Conservation (phyloP, 2,888 invertebrate species). For the Sussaba pulchella region DNA sequence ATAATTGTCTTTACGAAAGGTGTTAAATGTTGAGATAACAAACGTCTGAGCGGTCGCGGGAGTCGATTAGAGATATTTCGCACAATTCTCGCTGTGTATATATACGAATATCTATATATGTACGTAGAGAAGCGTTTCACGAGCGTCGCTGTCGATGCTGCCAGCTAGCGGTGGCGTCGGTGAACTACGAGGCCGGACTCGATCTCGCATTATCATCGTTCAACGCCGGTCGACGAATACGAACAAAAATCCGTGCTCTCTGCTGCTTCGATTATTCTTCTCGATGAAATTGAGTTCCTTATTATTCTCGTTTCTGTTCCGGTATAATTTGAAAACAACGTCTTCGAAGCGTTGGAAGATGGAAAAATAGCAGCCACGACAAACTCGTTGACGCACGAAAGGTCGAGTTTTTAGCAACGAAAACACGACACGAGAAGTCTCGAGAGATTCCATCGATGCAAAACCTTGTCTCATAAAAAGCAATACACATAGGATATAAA, state of each 20-base stretch:
- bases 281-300: neutral
- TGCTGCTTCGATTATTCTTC: neutral
- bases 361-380: neutral
- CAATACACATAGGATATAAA: conserved; percentile 30
- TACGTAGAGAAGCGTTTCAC: conserved; percentile 3
- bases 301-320: neutral
- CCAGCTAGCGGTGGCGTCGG: conserved; percentile 46
- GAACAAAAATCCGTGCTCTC: neutral
- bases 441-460: conserved; percentile 2
- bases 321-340: neutral
- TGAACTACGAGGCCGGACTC: conserved; percentile 20
- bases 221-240: neutral
- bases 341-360: neutral
- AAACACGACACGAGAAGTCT: neutral
- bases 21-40: conserved; percentile 33
- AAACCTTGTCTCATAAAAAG: conserved; percentile 16
- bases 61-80: neutral
- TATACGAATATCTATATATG: neutral
- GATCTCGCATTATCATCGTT: conserved; percentile 32
- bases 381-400: neutral
- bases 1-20: conserved; percentile 44
- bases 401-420: neutral
- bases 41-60: neutral
- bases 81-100: conserved; percentile 11
- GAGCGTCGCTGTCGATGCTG: conserved; percentile 42